A percentile compares a stretch with the other conserved stretches of the same genome.
Conservation (phyloP, 2,113 vertebrate genomes). For the Protobothrops mucrosquamatus region DNA sequence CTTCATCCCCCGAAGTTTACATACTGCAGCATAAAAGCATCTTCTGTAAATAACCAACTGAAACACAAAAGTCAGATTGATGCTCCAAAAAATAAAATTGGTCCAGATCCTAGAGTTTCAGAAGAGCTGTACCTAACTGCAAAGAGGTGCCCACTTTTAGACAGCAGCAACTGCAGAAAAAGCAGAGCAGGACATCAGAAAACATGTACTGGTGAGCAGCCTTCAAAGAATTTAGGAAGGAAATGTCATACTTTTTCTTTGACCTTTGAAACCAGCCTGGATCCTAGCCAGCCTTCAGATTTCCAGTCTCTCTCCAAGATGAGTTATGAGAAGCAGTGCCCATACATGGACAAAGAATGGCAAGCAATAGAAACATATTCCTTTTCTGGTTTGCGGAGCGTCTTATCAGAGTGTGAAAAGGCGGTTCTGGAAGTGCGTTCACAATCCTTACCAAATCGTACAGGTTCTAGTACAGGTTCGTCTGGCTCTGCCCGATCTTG, state of each 20-base stretch:
- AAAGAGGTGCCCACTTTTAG: conserved; percentile 67
- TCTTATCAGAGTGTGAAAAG: conserved; percentile 76
- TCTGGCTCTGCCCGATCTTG: conserved; percentile 74
- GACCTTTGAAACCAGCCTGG: conserved; percentile 63
- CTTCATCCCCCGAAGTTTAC: conserved; percentile 88
- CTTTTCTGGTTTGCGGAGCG: conserved; percentile 77
- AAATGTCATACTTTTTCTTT: conserved; percentile 45
- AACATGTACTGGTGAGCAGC: conserved; percentile 56
- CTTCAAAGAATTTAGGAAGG: conserved; percentile 55
- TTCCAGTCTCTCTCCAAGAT: conserved; percentile 87
- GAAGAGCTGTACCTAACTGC: conserved; percentile 70
- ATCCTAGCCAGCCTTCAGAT: conserved; percentile 74
- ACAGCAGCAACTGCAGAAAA: conserved; percentile 67
- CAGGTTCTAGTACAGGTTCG: neutral
- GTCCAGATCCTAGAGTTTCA: conserved; percentile 52
- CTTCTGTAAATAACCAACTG: conserved; percentile 63
- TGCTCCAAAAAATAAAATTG: conserved; percentile 50
- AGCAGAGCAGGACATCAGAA: conserved; percentile 55
- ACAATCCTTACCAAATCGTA: conserved; percentile 56
- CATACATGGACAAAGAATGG: conserved; percentile 66
- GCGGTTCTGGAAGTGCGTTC: conserved; percentile 54
- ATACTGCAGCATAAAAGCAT: conserved; percentile 75
- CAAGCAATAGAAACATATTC: conserved; percentile 74
- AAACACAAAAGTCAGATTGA: conserved; percentile 85
- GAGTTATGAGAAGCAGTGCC: conserved; percentile 63